phyloP scores from a whole-genome alignment of 2,113 vertebrate species.

The Gobius niger region DNA sequence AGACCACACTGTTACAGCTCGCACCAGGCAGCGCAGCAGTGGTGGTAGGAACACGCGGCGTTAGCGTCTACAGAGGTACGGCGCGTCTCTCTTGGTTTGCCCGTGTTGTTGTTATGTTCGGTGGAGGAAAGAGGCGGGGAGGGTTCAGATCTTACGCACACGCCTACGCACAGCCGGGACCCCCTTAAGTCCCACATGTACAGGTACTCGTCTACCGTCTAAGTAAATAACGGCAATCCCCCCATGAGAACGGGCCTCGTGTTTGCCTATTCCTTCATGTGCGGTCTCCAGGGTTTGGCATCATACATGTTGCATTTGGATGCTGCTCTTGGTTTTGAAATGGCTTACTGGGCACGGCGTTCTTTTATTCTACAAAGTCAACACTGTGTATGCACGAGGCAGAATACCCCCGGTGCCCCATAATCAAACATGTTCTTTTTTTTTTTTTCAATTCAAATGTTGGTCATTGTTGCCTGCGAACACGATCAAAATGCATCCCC shows the following conservation, averaged over 20 bases:
- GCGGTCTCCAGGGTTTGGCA: conserved; percentile 55
- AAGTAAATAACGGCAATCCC: conserved; percentile 62
- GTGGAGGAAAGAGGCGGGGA: conserved; percentile 12
- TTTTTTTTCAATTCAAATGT: neutral
- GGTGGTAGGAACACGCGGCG: conserved; percentile 29
- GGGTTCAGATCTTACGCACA: conserved; percentile 43
- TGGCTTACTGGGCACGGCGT: neutral
- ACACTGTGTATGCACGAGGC: neutral
- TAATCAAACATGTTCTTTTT: neutral
- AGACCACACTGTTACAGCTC: conserved; percentile 5
- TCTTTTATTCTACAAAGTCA: neutral
- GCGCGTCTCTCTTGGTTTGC: conserved; percentile 42
- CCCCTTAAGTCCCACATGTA: conserved; percentile 27
- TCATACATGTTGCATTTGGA: conserved; percentile 64
- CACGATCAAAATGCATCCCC: neutral
- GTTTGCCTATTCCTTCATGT: conserved; percentile 41
- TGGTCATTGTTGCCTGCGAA: neutral
- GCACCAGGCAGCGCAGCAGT: conserved; percentile 18
- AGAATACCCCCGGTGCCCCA: neutral
- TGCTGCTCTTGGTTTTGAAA: conserved; percentile 20
- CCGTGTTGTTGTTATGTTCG: conserved; percentile 29
- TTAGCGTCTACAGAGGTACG: conserved; percentile 36
- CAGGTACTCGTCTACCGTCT: conserved; percentile 49
- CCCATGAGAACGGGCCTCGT: conserved; percentile 24
- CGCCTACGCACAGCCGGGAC: conserved; percentile 52